Conservation (phyloP, 2,888 invertebrate species). For the Galeruca laticollis region DNA sequence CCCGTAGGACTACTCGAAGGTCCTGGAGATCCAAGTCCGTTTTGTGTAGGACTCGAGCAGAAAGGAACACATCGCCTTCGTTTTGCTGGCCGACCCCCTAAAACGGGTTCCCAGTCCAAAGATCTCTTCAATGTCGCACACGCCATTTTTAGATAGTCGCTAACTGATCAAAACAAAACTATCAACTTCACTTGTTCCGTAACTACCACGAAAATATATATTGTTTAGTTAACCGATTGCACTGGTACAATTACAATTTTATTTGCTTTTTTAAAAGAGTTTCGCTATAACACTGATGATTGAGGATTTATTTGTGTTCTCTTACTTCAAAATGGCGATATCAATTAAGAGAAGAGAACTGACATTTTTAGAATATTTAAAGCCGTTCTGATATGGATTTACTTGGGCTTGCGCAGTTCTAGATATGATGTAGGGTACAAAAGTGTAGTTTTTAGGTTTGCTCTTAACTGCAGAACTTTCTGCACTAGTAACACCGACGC, state of each 20-base stretch:
- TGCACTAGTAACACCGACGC: no score
- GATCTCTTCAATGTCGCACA: slow-evolving; percentile 97
- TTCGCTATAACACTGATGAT: slow-evolving; percentile 32
- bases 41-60: slow-evolving; percentile 74
- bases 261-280: slow-evolving; percentile 19
- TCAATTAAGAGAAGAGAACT: slow-evolving; percentile 58
- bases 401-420: slow-evolving; percentile 29
- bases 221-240: slow-evolving; percentile 30
- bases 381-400: slow-evolving; percentile 28
- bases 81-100: slow-evolving; percentile 89
- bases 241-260: slow-evolving; percentile 27
- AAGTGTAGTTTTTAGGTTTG: no score
- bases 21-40: slow-evolving; percentile 59
- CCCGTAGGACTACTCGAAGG: slow-evolving; percentile 66
- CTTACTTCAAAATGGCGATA: slow-evolving; percentile 62
- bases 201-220: slow-evolving; percentile 50
- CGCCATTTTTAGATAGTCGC: slow-evolving; percentile 81
- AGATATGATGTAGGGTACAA: background rate
- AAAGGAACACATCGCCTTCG: slow-evolving; percentile 92
- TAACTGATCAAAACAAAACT: slow-evolving; percentile 56
- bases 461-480: no score
- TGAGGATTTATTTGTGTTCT: slow-evolving; percentile 40
- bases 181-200: slow-evolving; percentile 57
- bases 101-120: slow-evolving; percentile 93
- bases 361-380: slow-evolving; percentile 56